phyloP scores from a whole-genome alignment of 2,797 vertebrate genomes.

The Galago senegalensis region DNA sequence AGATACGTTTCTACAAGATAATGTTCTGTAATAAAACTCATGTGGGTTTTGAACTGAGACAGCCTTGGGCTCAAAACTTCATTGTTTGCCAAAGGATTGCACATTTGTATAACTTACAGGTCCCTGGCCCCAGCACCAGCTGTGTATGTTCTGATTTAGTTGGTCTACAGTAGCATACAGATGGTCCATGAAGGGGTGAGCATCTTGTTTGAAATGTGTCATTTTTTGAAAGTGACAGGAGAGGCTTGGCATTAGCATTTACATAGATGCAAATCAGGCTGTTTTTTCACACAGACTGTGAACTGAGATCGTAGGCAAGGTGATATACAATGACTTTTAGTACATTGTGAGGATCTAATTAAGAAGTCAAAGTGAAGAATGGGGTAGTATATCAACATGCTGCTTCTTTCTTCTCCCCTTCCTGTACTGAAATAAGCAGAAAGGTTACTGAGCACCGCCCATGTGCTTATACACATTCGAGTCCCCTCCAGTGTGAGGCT shows the following conservation, averaged over 20 bases:
- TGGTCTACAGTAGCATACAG: not conserved
- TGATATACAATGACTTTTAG: not conserved
- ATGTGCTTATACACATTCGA: not conserved
- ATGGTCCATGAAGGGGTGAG: not conserved
- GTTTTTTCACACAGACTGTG: not conserved
- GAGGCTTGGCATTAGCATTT: not conserved
- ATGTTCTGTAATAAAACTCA: not conserved
- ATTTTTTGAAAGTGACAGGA: constrained; percentile 10
- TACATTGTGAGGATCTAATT: not conserved
- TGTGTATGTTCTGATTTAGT: not conserved
- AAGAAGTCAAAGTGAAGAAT: not conserved
- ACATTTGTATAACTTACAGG: not conserved
- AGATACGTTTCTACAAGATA: not conserved
- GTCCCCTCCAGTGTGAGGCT: not conserved
- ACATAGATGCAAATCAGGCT: not conserved
- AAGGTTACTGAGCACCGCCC: not conserved
- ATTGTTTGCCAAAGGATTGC: not conserved
- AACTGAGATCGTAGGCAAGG: not conserved
- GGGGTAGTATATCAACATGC: not conserved
- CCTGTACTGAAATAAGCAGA: not conserved
- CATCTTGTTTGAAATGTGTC: not conserved
- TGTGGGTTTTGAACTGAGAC: not conserved
- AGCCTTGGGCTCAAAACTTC: not conserved
- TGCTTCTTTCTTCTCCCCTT: not conserved
- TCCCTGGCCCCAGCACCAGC: not conserved